Evolutionary conservation across 1,140 invertebrate genomes (phyloP), one percentile per base, ranked within the genome.

Genomic region (Penaeus japonicus): DNA sequence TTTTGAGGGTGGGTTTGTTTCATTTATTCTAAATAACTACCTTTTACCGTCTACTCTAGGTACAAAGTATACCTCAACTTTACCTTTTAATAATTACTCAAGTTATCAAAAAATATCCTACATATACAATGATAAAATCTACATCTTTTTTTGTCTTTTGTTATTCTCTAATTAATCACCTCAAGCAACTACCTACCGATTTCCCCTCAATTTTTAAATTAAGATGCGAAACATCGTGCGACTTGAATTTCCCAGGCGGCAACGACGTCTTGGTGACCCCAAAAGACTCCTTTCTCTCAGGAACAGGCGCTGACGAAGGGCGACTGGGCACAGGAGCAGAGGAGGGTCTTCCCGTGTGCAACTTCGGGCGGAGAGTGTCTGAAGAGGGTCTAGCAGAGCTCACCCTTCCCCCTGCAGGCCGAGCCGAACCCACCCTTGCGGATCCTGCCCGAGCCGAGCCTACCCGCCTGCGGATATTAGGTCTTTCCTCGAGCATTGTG

Each of bases 121-220:
- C 10, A 78, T 39, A 20, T 22, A 53, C 5, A 18, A 79, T 22
- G 17, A 15, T 2, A 32, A 47, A 0, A 65, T 22, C 35, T 30
- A 83, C 15, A 30, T 15, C 32, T n/a, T 7, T 59, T 57, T 4
- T 47, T 22, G 24, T 47, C 18, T 27, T 65, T 65, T 17, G 62
- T 24, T 24, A 27, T 32, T 15, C 10, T 18, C 27, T 27, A 73
- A 24, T 70, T 4, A 18, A 73, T 32, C 10, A 47, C 15, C 10
- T 17, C 15, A 53, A 27, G 18, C 20, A n/a, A 24, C 27, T 2
- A 82, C 85, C 20, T 39, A 87, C 85, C 47, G 85, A 87, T n/a
- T 87, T 87, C 4, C 85, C 85, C 39, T 87, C 85, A n/a, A 87
- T 79, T 32, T 75, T 81, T 30, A 87, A 30, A 53, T 82, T 87